Conservation (phyloP, 2,113 vertebrate species). For the Choloepus hoffmanni region DNA sequence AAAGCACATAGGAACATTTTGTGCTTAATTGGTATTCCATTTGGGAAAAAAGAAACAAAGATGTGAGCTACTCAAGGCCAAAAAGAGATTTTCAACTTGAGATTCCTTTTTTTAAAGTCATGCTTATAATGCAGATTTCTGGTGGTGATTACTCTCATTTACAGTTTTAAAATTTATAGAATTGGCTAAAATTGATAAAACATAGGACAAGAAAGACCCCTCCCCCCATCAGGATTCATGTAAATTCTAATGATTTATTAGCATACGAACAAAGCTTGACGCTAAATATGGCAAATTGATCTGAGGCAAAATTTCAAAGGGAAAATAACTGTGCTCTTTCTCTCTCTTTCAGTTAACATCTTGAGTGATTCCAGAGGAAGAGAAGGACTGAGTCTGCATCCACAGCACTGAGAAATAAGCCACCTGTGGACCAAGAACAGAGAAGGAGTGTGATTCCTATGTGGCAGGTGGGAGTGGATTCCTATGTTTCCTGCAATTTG, state of each 20-base stretch:
- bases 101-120: neutral
- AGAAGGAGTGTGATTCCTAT: neutral
- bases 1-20: neutral
- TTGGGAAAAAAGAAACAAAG: neutral
- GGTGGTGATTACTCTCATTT: neutral
- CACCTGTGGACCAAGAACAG: neutral
- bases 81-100: constrained; percentile 23
- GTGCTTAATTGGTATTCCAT: neutral
- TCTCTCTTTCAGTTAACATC: neutral
- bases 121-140: neutral
- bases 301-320: constrained; percentile 40
- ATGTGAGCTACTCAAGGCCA: neutral
- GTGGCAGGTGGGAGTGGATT: neutral
- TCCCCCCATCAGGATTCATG: neutral
- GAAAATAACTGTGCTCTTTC: neutral
- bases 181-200: constrained; percentile 42
- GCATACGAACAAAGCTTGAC: constrained; percentile 57
- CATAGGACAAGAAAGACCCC: neutral
- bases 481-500: neutral
- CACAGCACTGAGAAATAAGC: neutral
- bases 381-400: neutral
- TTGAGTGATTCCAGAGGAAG: constrained; percentile 4
- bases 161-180: neutral
- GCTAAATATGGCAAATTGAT: constrained; percentile 61
- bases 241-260: constrained; percentile 71